These are phyloP conservation scores for Euspilapteryx auroguttella DNA, from an alignment of 2,888 invertebrate genomes.

Conservation along the genomic window DNA sequence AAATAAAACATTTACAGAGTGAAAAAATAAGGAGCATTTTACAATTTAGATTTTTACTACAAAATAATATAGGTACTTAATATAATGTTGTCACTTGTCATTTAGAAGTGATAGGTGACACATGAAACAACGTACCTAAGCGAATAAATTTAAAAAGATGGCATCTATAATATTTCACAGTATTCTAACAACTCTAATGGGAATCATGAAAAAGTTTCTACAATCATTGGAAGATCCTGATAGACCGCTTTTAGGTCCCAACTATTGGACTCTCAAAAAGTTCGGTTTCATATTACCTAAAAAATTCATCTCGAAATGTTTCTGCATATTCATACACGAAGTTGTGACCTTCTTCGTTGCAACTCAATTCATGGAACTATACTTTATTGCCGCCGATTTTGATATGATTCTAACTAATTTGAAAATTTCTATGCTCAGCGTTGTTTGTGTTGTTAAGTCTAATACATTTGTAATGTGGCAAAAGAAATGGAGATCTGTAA, in stretches of 20 bases:
- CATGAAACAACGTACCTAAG: no score
- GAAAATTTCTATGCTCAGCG: conserved; percentile 38
- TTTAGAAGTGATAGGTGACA: no score
- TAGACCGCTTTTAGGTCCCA: conserved; percentile 30
- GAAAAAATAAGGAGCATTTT: no score
- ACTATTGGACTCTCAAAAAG: conserved; percentile 26
- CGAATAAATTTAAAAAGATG: no score
- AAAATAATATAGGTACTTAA: no score
- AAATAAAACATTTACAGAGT: no score
- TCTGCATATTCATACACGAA: conserved; percentile 21
- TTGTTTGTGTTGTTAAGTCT: conserved; percentile 29
- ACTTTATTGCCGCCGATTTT: conserved; percentile 26
- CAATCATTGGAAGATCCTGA: conserved; percentile 21
- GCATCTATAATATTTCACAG: no score
- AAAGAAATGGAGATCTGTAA: conserved; percentile 23
- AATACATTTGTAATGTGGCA: conserved; percentile 33
- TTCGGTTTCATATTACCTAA: conserved; percentile 27
- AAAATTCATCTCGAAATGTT: conserved; percentile 13
- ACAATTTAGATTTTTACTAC: no score
- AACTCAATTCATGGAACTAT: conserved; percentile 33
- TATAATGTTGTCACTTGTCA: no score
- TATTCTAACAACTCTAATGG: no score
- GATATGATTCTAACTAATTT: conserved; percentile 33
- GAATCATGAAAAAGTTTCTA: conserved; percentile 16
- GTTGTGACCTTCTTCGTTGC: conserved; percentile 25